Conservation (phyloP, 2,113 vertebrate genomes). For the Acrocephalus kingi region DNA sequence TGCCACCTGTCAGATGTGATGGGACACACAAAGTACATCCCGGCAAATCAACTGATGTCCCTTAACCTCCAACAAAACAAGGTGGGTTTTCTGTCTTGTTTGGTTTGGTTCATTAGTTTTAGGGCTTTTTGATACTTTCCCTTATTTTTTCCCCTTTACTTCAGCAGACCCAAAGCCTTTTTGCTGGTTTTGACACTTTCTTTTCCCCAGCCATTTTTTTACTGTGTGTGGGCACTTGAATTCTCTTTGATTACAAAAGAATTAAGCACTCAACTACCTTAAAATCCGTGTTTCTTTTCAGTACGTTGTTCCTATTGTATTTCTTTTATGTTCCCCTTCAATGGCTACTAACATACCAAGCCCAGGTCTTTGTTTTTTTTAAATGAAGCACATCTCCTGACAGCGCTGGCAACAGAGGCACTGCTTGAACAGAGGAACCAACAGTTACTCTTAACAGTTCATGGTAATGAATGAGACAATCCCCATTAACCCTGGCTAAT, state of each 20-base stretch:
- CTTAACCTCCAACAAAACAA: neutral
- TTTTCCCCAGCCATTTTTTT: neutral
- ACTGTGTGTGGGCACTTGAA: neutral
- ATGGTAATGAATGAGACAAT: neutral
- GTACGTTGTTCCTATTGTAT: neutral
- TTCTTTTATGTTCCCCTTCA: neutral
- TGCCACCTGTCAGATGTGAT: neutral
- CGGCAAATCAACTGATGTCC: neutral
- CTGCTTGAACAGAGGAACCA: neutral
- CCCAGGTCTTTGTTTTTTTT: neutral
- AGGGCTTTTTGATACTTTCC: neutral
- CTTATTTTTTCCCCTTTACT: neutral
- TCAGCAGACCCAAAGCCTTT: neutral
- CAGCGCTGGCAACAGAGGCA: neutral
- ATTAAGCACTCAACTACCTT: neutral
- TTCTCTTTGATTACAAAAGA: neutral
- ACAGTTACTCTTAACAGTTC: neutral
- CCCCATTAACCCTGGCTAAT: neutral
- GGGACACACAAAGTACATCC: neutral
- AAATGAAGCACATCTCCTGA: conserved; percentile 5
- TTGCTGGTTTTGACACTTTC: neutral
- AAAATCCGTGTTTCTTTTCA: neutral
- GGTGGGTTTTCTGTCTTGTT: neutral
- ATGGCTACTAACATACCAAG: neutral
- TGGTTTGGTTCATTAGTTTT: neutral